Conservation (phyloP, 2,797 vertebrate genomes). For the Ispidina lecontei region DNA sequence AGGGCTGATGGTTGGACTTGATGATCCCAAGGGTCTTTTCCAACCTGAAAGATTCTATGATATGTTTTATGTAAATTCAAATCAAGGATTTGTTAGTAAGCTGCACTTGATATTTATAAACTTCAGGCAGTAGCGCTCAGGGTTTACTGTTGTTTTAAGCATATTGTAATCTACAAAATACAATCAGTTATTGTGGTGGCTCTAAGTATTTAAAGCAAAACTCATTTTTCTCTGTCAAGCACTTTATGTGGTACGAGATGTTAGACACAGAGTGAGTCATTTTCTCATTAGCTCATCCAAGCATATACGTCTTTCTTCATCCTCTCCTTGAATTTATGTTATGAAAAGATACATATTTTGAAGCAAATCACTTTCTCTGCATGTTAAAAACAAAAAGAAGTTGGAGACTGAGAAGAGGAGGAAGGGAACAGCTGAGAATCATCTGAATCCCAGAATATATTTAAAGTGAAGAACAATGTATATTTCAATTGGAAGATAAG, state of each 20-base stretch:
- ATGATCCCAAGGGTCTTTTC: too few relatives aligned
- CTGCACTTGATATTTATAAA: background rate
- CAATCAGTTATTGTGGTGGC: background rate
- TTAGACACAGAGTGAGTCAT: conserved; percentile 20
- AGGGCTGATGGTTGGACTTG: too few relatives aligned
- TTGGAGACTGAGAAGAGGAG: background rate
- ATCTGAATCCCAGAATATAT: background rate
- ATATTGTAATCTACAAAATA: conserved; percentile 16
- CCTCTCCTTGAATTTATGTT: conserved; percentile 45
- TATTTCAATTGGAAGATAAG: conserved; percentile 54
- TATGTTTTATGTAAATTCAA: background rate
- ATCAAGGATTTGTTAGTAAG: background rate
- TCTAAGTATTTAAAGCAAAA: conserved; percentile 48
- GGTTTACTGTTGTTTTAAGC: background rate
- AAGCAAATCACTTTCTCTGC: conserved; percentile 40
- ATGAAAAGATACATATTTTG: conserved; percentile 63
- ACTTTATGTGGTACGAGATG: conserved; percentile 14
- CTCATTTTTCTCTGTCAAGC: conserved; percentile 74
- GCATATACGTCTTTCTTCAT: background rate
- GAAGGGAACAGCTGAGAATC: background rate
- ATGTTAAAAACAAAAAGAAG: conserved; percentile 18
- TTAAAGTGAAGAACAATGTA: conserved; percentile 45
- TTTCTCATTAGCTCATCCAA: conserved; percentile 63
- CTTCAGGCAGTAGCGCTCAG: background rate
- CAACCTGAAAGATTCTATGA: background rate